Base-by-base conservation (phyloP, 2,888 invertebrate genomes). In the Alentia gelatinosa region DNA sequence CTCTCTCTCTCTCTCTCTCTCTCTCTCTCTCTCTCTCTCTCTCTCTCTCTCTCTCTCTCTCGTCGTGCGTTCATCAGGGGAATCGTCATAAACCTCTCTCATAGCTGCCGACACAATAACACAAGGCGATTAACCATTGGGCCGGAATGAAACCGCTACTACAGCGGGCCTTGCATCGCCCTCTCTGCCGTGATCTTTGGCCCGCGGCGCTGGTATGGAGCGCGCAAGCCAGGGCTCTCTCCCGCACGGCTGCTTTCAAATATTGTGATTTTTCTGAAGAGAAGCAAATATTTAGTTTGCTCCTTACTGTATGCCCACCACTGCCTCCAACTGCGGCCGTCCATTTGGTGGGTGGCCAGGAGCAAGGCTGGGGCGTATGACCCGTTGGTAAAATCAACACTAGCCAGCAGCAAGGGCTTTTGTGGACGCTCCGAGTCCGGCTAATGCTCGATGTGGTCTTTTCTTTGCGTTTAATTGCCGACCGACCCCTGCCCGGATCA, bases 251-350 rank as follows among this genome's bases (percentile, higher is more conserved):
- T 83, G 83, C 83, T 40, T n/a, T 39, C 68, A 83, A 83, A 83
- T 83, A 83, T 83, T 83, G 83, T 83, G 83, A 83, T 83, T 83
- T 83, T 40, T 83, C 39, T 83, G 83, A 83, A 83, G 83, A 83
- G 39, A 83, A 40, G 83, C 83, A 83, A 83, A 83, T 83, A 83
- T 83, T 83, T 83, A 26, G 83, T 83, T 83, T 83, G n/a, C 68
- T 68, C 68, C 68, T 68, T 68, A 68, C 12, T 68, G 68, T 68
- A 39, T 83, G 83, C 83, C 30, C 39, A 15, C 1, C 83, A 37
- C 1, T 15, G 39, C 83, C 39, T 37, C 83, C 35, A 37, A 40
- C 15, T 83, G 83, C 40, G 26, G 39, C 15, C 40, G 83, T 19
- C 39, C 30, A 40, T 83, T 37, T 30, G 83, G 83, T 39, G 19